Evolutionary conservation across 2,113 vertebrate species (phyloP).

Genomic region (Lagenorhynchus albirostris): DNA sequence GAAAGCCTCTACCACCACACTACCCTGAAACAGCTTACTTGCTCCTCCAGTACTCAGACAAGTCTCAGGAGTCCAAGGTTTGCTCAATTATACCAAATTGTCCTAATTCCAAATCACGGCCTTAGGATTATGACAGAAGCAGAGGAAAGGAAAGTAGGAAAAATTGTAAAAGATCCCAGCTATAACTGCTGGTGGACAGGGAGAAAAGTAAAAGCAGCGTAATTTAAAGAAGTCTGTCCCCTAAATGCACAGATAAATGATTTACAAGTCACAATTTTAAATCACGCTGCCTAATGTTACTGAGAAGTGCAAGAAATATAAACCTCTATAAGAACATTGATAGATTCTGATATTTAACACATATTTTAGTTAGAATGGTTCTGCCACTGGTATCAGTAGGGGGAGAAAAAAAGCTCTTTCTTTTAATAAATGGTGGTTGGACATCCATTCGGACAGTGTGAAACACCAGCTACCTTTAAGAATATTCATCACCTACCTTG

Average conservation of each 20-base stretch:
- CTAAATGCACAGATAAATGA: background rate
- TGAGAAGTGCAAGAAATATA: background rate
- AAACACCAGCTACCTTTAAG: conserved; percentile 35
- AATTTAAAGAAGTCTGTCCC: background rate
- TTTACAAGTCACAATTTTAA: conserved; percentile 9
- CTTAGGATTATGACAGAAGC: background rate
- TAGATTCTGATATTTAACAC: background rate
- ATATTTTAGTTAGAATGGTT: background rate
- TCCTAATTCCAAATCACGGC: background rate
- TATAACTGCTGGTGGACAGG: background rate
- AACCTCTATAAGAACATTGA: background rate
- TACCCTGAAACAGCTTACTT: background rate
- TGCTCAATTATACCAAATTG: background rate
- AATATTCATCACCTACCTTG: conserved; percentile 56
- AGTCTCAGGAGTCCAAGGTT: background rate
- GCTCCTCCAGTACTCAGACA: background rate
- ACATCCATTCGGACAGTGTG: conserved; percentile 31
- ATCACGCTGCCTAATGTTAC: background rate
- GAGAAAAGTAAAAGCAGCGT: background rate
- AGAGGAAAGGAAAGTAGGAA: background rate
- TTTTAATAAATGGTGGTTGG: conserved; percentile 10
- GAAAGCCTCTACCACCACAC: background rate
- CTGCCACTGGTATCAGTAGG: background rate
- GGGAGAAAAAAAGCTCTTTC: background rate
- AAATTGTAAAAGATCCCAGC: background rate